Base-by-base conservation (phyloP, 53 echinoderm and acorn worm genomes). In the Stichopus horrens region DNA sequence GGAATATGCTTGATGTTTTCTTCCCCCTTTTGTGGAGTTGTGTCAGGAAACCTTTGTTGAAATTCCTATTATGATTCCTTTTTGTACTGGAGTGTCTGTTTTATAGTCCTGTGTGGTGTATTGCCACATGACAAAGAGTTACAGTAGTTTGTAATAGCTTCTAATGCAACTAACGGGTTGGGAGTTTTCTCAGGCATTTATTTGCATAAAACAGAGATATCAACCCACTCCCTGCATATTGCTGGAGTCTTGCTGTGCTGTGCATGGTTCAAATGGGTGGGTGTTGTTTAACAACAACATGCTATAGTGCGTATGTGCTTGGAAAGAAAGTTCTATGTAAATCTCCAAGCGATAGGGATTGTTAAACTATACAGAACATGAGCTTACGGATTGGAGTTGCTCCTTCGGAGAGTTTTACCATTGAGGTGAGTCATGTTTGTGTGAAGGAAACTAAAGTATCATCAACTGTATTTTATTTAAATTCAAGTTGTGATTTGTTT, bases 251-350 rank as follows among this genome's bases (percentile, higher is more conserved):
- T 71, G 71, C 71, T 18, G 18, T 18, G 18, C 71, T 71, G 71
- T 71, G 71, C 18, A 20, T 71, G 18, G 71, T n/a, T 20, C n/a
- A 71, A 71, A 79, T 79, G 79, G 79, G 79, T 79, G 79, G 81
- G 81, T 81, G 81, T 81, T 81, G 56, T 55, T 81, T 81, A n/a
- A 56, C 20, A 81, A 81, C 81, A 81, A 57, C 56, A 71, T 59
- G 11, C 52, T 37, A 37, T 37, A 37, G 37, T 37, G 37, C 37
- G 37, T 37, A 37, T 37, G 37, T 37, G 37, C 37, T 37, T 2
- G 37, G 37, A 37, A 37, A 37, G 37, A 37, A 37, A 37, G 37
- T 37, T 37, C 37, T 37, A 37, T 37, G 37, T 37, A 37, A 37
- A 37, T 37, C 37, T 37, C 37, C 37, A 37, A 37, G 37, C 37